Conservation (phyloP, 2,797 vertebrate species). For the Phrynocephalus forsythii region DNA sequence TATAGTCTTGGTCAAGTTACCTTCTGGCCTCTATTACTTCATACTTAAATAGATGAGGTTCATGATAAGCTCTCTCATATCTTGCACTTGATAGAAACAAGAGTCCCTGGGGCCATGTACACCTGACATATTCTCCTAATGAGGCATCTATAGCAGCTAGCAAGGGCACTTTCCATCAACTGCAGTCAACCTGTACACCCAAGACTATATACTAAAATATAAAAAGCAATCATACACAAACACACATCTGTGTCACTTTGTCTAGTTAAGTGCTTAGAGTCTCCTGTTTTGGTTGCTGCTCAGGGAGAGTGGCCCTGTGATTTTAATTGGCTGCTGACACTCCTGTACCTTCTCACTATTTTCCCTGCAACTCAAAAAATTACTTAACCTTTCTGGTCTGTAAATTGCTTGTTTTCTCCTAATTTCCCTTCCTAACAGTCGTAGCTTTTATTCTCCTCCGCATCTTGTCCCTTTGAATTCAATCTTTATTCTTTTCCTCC, state of each 20-base stretch:
- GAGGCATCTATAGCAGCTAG: not conserved
- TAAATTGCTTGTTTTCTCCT: conserved; percentile 17
- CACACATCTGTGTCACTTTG: not conserved
- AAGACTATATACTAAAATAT: not conserved
- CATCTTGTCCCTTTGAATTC: conserved; percentile 19
- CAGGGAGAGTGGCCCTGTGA: conserved; percentile 35
- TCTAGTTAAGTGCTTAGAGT: conserved; percentile 15
- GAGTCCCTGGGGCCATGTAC: not conserved
- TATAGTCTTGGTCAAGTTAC: no score
- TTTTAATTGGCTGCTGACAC: not conserved
- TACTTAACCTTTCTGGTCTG: conserved; percentile 31
- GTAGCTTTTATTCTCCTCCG: not conserved
- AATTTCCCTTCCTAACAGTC: conserved; percentile 16
- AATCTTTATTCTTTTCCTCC: not conserved
- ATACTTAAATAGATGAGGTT: no score
- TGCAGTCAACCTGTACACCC: not conserved
- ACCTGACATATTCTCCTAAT: not conserved
- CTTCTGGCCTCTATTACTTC: no score
- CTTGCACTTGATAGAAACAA: not conserved
- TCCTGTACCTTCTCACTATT: conserved; percentile 17
- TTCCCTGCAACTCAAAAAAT: not conserved
- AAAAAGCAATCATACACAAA: not conserved
- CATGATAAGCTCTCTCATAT: not conserved
- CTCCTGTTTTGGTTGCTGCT: conserved; percentile 40
- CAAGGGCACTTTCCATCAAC: not conserved